Evolutionary conservation across 2,888 invertebrate species (phyloP), one percentile per base, ranked within the genome.

Genomic region (Acleris emargana): DNA sequence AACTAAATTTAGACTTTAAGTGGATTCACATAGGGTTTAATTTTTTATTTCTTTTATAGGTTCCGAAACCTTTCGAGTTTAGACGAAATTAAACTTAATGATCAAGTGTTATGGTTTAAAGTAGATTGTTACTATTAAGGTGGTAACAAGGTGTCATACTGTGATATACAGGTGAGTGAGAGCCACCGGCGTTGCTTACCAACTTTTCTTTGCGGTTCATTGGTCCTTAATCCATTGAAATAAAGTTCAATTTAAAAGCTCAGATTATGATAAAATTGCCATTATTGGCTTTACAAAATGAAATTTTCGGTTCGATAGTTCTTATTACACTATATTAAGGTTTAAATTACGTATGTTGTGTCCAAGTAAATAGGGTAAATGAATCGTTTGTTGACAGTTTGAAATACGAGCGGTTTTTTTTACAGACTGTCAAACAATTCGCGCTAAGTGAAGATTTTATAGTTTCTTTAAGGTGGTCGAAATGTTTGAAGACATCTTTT

Each of bases 121-220:
- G 58, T 75, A 13, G 25, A 38, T 61, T 20, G 25, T 45, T 13
- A 1, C 3, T 13, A 17, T 55, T 53, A 32, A 64, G 54, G 28
- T 60, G 69, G 73, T 73, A 78, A 77, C 76, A 80, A 86, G 82
- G 85, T 89, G 88, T 87, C 84, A 85, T 82, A 75, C 81, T 78
- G 82, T 81, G 85, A 84, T 82, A 80, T 80, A 82, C 83, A 84
- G 80, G 84, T 86, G 86, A 82, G 79, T 80, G n/a, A 76, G 76
- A 79, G 81, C 87, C 87, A 80, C 83, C 84, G 76, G 76, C 79
- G 82, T 76, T 62, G 78, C 73, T 70, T 62, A 73, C 71, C 69
- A 73, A 69, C 1, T 55, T 61, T 69, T 20, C n/a, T 66, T 32
- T 60, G 42, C 66, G 32, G 17, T 69, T 53, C 45, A 54, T 6